A percentile compares a stretch with the other conserved stretches of the same genome.
Conservation (phyloP, 1,140 invertebrate species). For the Anastatus disparis region DNA sequence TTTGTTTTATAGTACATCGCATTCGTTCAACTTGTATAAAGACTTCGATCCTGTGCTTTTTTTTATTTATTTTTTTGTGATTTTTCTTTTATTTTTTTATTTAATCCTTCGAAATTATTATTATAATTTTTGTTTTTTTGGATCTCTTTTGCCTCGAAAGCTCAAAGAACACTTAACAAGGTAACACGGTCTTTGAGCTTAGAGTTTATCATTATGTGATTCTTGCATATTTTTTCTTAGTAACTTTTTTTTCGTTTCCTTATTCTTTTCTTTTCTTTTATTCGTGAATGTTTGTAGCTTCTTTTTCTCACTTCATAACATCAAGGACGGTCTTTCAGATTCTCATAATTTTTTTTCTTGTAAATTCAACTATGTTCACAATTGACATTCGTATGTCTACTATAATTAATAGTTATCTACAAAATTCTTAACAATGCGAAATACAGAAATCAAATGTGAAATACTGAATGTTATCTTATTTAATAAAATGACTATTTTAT, state of each 20-base stretch:
- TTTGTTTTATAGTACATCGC: constrained; percentile 57
- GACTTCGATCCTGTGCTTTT: constrained; percentile 46
- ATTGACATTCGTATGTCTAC: constrained; percentile 36
- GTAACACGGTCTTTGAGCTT: constrained; percentile 63
- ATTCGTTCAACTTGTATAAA: constrained; percentile 60
- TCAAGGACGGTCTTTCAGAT: constrained; percentile 34
- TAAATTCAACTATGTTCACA: constrained; percentile 23
- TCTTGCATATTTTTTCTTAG: constrained; percentile 35
- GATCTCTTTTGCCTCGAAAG: constrained; percentile 35
- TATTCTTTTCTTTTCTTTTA: neutral
- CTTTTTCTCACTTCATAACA: neutral
- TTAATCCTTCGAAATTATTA: too few relatives aligned
- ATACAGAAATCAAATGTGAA: neutral
- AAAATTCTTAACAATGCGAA: constrained; percentile 5
- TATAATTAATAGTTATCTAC: constrained; percentile 3
- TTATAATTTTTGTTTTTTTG: too few relatives aligned
- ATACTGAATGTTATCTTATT: neutral
- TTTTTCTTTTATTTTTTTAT: constrained; percentile 18
- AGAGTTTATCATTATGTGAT: constrained; percentile 39
- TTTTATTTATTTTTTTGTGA: neutral
- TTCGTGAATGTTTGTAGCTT: constrained; percentile 10
- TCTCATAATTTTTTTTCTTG: constrained; percentile 6
- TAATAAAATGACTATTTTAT: too few relatives aligned
- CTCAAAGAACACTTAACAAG: constrained; percentile 65
- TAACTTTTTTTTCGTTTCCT: constrained; percentile 37